Base-by-base conservation (phyloP, 2,888 invertebrate genomes). In the Eudemis profundana region DNA sequence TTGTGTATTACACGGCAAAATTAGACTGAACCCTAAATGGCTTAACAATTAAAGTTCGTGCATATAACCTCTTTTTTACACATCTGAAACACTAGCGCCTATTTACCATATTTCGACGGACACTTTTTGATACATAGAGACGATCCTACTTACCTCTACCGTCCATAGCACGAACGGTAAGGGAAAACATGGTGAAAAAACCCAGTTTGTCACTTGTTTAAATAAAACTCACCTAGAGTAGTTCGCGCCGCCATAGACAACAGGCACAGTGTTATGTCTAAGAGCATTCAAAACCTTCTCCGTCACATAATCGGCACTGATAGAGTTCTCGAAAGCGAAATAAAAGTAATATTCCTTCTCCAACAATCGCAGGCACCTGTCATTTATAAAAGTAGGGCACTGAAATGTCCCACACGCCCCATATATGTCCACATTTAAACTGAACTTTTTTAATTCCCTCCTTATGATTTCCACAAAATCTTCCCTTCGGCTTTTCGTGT, bases 171-270 rank as follows among this genome's bases (percentile, higher is more conserved):
- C n/a, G n/a, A n/a, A n/a, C n/a, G n/a, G n/a, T n/a, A n/a, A n/a
- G n/a, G n/a, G n/a, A n/a, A n/a, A n/a, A n/a, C n/a, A n/a, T n/a
- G n/a, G n/a, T n/a, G n/a, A n/a, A n/a, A n/a, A n/a, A n/a, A n/a
- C n/a, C n/a, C n/a, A n/a, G n/a, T n/a, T n/a, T n/a, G n/a, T n/a
- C n/a, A n/a, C n/a, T n/a, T n/a, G n/a, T n/a, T n/a, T n/a, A n/a
- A n/a, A n/a, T n/a, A n/a, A 8, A 15, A 44, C 0, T 44, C 12
- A 44, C 56, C 56, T 56, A 10, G 56, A 44, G 61, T 89, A 89
- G 62, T 89, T 82, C 17, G 88, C 87, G 0, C 75, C 85, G 2
- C 89, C 89, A 60, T 75, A 88, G 0, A 89, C 88, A 21, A 89
- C 75, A 0, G 89, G 88, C 1, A 89, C 73, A 0, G 82, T 74